Evolutionary conservation across 2,888 invertebrate genomes (phyloP), one percentile per base, ranked within the genome.

Genomic region (Tanytarsus gracilentus): DNA sequence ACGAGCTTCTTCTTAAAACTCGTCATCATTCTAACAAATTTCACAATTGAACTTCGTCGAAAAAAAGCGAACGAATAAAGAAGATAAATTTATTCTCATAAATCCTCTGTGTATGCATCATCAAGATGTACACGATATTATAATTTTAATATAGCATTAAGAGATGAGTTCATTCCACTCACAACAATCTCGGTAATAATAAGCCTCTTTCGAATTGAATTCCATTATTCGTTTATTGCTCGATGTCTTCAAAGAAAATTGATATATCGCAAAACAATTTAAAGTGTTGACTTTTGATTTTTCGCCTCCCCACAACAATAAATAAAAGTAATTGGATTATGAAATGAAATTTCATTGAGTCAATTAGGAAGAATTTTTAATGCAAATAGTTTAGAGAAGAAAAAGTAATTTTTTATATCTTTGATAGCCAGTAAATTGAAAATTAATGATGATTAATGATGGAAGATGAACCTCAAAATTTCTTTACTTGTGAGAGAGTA

Each of bases 371-470:
- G 36, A 36, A 6, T 14, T 14, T 14, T 36, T 14, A 14, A 14
- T 36, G 16, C 36, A 14, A 4, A 11, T 14, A 5, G 9, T 3
- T 33, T 33, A 33, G 11, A n/a, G 3, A 30, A 30, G 4, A 4
- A 30, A 11, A 5, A 29, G 5, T 29, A 29, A 29, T 29, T 29
- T 29, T 29, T 7, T 11, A 5, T 4, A 3, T 33, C 9, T 11
- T 33, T 11, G 11, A 11, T 33, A 29, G 5, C 5, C 11, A 27
- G 30, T 58, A 30, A 58, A 58, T 58, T 48, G 40, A 58, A 40
- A 58, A 30, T 27, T 29, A 58, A 58, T 58, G 44, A 58, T 58
- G 58, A 58, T 58, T 58, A 48, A 58, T 48, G 58, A 6, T 11
- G 3, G 2, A 5, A 36, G 36, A 36, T 36, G 36, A 3, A n/a